Evolutionary conservation across 2,888 invertebrate species (phyloP).

Genomic region (Chironomus tentans): DNA sequence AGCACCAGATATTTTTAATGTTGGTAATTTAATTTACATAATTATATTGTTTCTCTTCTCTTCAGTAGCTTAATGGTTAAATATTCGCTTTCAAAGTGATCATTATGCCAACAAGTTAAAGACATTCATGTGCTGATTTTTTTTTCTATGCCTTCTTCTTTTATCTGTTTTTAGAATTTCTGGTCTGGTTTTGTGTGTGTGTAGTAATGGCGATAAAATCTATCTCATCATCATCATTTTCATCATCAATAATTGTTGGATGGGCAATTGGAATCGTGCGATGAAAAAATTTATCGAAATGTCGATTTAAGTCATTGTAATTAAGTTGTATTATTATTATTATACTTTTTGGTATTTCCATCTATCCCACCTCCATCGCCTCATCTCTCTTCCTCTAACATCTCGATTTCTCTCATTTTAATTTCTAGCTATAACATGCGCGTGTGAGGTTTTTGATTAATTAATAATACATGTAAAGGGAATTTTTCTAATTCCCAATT

Average conservation of each 20-base stretch:
- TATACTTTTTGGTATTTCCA: background rate
- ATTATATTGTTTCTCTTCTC: conserved; percentile 15
- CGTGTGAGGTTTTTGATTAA: background rate
- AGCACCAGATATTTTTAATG: conserved; percentile 22
- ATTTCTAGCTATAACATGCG: background rate
- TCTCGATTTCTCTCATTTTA: background rate
- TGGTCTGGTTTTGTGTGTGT: background rate
- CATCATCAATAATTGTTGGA: background rate
- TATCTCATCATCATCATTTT: background rate
- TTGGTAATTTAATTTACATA: conserved; percentile 21
- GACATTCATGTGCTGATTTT: background rate
- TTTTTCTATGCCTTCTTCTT: background rate
- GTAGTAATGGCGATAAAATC: background rate
- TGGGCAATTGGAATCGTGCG: too few relatives aligned
- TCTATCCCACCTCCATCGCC: background rate
- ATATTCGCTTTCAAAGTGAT: conserved; percentile 19
- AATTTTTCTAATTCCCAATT: background rate
- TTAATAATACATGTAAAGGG: background rate
- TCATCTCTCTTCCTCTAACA: background rate
- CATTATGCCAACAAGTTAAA: conserved; percentile 10
- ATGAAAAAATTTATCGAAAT: background rate
- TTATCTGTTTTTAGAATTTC: too few relatives aligned
- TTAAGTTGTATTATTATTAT: background rate
- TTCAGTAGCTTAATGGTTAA: background rate
- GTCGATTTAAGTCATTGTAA: background rate